Percentiles rank a stretch among this genome's conserved stretches.
phyloP scores from a whole-genome alignment of 2,888 invertebrate genomes.

The Lycophotia porphyrea region DNA sequence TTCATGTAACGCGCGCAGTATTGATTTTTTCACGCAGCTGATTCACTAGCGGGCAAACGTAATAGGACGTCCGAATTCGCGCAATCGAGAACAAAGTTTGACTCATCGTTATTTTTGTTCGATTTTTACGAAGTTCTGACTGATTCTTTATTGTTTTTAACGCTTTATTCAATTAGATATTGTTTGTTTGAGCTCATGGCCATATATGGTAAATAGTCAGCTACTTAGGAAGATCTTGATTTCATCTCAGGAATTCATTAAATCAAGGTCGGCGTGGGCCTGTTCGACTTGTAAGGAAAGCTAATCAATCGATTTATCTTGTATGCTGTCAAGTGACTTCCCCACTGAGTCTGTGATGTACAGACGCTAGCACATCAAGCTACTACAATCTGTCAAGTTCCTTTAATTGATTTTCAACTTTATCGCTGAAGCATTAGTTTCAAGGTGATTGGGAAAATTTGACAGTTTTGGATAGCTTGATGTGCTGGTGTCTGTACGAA shows the following conservation, averaged over 20 bases:
- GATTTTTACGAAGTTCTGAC: conserved; percentile 67
- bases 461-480: too few species aligned
- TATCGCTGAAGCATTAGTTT: too few species aligned
- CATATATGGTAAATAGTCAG: conserved; percentile 47
- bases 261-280: conserved; percentile 66
- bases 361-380: too few species aligned
- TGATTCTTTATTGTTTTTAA: conserved; percentile 60
- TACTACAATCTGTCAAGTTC: too few species aligned
- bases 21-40: conserved; percentile 88
- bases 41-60: conserved; percentile 75
- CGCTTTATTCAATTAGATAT: conserved; percentile 60
- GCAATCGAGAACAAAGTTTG: conserved; percentile 78
- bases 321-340: conserved; percentile 56
- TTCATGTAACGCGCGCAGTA: conserved; percentile 73
- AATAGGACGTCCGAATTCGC: conserved; percentile 75
- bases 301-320: conserved; percentile 63
- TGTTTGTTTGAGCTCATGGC: conserved; percentile 42
- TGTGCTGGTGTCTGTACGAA: too few species aligned
- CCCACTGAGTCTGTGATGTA: conserved; percentile 38
- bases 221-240: conserved; percentile 51
- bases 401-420: too few species aligned
- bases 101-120: conserved; percentile 82
- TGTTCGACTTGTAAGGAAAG: conserved; percentile 62
- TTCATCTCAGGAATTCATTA: conserved; percentile 63
- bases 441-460: too few species aligned